phyloP scores from a whole-genome alignment of 2,797 vertebrate genomes.

The Halcyon smyrnensis region DNA sequence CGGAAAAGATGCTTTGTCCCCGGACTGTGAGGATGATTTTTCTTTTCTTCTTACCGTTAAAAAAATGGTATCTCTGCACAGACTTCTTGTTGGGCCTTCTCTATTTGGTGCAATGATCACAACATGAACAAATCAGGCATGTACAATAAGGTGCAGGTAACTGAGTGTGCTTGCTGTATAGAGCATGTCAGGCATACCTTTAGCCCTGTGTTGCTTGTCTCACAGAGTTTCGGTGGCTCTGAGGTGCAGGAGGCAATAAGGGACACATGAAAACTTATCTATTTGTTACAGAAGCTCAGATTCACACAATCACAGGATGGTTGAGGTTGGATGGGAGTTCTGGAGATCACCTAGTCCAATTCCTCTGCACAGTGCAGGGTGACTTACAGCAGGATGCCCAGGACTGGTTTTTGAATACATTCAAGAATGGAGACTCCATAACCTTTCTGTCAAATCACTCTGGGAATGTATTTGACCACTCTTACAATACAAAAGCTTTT shows the following conservation, averaged over 20 bases:
- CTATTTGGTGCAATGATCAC: neutral
- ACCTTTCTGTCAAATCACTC: neutral
- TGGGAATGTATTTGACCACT: neutral
- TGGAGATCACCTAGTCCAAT: neutral
- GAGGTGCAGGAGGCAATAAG: neutral
- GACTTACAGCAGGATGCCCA: neutral
- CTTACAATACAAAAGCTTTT: neutral
- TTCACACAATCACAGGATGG: neutral
- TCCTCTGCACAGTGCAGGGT: neutral
- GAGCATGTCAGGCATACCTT: neutral
- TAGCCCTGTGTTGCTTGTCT: neutral
- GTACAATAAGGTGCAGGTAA: neutral
- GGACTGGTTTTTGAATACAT: neutral
- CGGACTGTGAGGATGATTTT: neutral
- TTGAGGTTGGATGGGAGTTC: neutral
- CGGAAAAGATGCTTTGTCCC: conserved; percentile 24
- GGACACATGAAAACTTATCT: neutral
- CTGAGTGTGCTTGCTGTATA: fast-evolving
- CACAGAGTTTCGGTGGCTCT: neutral
- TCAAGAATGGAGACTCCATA: neutral
- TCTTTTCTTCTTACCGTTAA: neutral
- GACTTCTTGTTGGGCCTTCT: neutral
- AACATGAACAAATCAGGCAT: neutral
- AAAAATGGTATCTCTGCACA: neutral
- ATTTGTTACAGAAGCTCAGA: neutral